Evolutionary conservation across 2,888 invertebrate species (phyloP).

Genomic region (Protonemura montana): DNA sequence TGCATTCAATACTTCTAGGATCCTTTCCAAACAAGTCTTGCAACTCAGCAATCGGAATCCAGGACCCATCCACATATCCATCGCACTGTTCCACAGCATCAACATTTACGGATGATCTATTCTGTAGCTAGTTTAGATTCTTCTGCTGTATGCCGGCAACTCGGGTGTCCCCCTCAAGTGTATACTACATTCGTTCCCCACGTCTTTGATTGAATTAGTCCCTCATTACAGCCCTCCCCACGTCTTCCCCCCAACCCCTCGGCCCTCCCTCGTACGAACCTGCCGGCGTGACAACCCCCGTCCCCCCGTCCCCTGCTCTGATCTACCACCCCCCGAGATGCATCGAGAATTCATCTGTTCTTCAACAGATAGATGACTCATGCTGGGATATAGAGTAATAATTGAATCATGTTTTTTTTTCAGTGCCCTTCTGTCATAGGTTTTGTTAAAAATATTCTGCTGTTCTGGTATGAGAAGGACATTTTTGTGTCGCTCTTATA

Average conservation of each 20-base stretch:
- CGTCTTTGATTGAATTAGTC: conserved; percentile 50
- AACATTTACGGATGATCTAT: not conserved
- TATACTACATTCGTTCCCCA: conserved; percentile 39
- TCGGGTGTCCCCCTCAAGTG: conserved; percentile 28
- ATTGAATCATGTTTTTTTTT: conserved; percentile 15
- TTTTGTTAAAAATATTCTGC: not conserved
- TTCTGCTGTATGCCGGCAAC: not conserved
- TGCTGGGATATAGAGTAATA: not conserved
- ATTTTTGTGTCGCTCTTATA: no score
- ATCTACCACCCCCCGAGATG: conserved; percentile 32
- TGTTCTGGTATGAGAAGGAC: not conserved
- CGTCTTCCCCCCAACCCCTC: conserved; percentile 43
- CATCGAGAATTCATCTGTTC: conserved; percentile 32
- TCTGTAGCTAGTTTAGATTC: conserved; percentile 1
- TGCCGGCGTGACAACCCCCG: conserved; percentile 18
- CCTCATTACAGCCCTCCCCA: conserved; percentile 49
- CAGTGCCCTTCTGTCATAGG: not conserved
- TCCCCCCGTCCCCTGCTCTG: conserved; percentile 34
- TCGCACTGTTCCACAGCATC: not conserved
- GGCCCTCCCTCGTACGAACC: not conserved
- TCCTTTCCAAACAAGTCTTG: not conserved
- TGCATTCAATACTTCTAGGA: not conserved
- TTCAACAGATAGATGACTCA: conserved; percentile 25
- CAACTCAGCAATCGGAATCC: not conserved
- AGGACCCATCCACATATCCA: not conserved